Percentiles rank a stretch among this genome's conserved stretches.
Conservation (phyloP, 2,888 invertebrate genomes). For the Choreutis nemorana region DNA sequence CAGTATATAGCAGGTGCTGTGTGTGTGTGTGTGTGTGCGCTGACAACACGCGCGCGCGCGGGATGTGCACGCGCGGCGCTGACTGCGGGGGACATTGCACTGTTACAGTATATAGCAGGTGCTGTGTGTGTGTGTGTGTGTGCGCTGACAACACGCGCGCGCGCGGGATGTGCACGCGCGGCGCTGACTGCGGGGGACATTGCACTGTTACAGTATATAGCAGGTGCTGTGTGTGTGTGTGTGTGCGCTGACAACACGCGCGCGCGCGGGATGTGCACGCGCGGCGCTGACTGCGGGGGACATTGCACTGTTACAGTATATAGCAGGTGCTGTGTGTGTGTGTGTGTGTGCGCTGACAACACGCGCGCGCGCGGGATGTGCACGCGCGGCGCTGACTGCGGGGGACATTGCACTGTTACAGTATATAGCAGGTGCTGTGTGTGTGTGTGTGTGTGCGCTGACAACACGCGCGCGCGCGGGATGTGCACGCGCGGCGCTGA, state of each 20-base stretch:
- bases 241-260: conserved; percentile 5
- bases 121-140: background rate
- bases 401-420: conserved; percentile 3
- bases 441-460: conserved; percentile 9
- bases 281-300: no score
- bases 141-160: conserved; percentile 48
- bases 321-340: background rate
- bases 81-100: no score
- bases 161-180: conserved; percentile 40
- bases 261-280: background rate
- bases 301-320: no score
- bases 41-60: background rate
- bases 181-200: conserved; percentile 70
- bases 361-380: conserved; percentile 15
- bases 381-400: conserved; percentile 75
- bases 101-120: no score
- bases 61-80: background rate
- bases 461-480: background rate
- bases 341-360: conserved; percentile 43
- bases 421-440: no score
- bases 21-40: conserved; percentile 9
- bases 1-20: no score
- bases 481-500: background rate
- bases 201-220: no score
- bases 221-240: conserved; percentile 8